Conservation (phyloP, 2,113 vertebrate genomes). For the Jacana jacana region DNA sequence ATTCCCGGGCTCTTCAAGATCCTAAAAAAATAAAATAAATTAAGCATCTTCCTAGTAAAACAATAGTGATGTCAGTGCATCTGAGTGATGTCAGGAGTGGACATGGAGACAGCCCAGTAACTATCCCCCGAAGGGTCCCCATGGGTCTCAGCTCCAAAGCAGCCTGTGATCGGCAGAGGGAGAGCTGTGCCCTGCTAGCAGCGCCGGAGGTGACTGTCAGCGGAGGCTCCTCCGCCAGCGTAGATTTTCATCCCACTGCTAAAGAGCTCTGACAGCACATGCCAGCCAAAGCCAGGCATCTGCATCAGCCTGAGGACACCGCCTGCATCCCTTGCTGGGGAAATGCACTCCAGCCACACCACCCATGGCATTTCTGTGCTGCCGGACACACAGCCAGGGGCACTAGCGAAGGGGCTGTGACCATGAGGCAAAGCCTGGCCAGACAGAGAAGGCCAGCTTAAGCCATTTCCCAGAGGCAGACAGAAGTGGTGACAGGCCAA, state of each 20-base stretch:
- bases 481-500: background rate
- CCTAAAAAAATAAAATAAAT: background rate
- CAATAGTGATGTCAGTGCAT: background rate
- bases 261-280: background rate
- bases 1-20: background rate
- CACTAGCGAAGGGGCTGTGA: background rate
- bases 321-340: background rate
- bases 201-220: background rate
- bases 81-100: background rate
- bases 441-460: background rate
- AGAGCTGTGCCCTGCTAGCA: background rate
- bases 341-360: background rate
- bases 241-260: background rate
- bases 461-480: background rate
- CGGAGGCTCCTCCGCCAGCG: background rate
- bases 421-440: background rate
- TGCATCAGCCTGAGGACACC: background rate
- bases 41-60: background rate
- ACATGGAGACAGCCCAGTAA: background rate
- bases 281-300: background rate
- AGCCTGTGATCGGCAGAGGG: background rate
- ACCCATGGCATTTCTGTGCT: fast-evolving
- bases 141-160: background rate
- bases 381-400: background rate
- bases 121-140: background rate